phyloP scores from a whole-genome alignment of 2,797 vertebrate genomes.

The Dicrostonyx torquatus region DNA sequence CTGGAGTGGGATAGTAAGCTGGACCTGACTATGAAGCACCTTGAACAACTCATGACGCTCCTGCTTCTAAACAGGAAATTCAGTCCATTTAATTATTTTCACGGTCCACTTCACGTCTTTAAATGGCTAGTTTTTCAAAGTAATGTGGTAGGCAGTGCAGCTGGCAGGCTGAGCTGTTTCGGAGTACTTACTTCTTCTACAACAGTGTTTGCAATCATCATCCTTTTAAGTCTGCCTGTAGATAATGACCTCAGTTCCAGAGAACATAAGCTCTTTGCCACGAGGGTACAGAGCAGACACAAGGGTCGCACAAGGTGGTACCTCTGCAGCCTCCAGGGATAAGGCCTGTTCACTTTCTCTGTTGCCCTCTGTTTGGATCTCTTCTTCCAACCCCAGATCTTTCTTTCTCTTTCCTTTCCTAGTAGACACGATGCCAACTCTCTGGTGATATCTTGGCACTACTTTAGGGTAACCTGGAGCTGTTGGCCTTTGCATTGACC shows the following conservation, averaged over 20 bases:
- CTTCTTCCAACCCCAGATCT: background rate
- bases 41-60: slow-evolving; percentile 46
- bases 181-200: slow-evolving; percentile 60
- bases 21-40: slow-evolving; percentile 18
- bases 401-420: background rate
- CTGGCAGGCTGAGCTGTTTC: slow-evolving; percentile 60
- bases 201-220: slow-evolving; percentile 5
- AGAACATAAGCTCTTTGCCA: background rate
- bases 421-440: background rate
- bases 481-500: background rate
- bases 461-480: background rate
- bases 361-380: background rate
- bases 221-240: slow-evolving; percentile 26
- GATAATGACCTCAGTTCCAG: slow-evolving; percentile 36
- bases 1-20: background rate
- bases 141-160: slow-evolving; percentile 56
- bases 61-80: slow-evolving; percentile 64
- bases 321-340: background rate
- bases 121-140: slow-evolving; percentile 75
- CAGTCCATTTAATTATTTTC: slow-evolving; percentile 72
- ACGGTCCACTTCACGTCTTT: slow-evolving; percentile 70
- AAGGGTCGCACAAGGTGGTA: background rate
- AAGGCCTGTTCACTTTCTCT: background rate
- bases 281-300: background rate
- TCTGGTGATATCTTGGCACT: background rate